Conservation (phyloP, 2,797 vertebrate genomes). For the Poliocrania exsul region DNA sequence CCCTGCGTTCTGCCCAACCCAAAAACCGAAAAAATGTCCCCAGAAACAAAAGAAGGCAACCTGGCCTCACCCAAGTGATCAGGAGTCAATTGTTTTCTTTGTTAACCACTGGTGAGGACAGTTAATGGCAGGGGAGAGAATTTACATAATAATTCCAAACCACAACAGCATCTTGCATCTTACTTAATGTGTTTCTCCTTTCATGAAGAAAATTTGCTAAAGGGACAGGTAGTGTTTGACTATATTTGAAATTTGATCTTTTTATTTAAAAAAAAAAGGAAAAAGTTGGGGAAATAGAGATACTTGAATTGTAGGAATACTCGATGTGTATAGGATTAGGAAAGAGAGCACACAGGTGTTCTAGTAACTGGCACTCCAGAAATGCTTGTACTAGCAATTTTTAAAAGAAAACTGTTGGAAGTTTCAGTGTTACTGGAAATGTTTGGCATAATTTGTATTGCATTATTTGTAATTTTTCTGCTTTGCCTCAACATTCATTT, state of each 20-base stretch:
- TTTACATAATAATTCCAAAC: too few relatives aligned
- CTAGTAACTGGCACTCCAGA: background rate
- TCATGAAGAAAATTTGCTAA: background rate
- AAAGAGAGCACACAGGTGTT: background rate
- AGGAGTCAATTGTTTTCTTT: too few relatives aligned
- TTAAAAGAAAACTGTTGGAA: background rate
- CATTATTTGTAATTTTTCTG: background rate
- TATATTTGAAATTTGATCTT: background rate
- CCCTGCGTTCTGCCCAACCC: too few relatives aligned
- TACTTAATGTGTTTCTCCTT: background rate
- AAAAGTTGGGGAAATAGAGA: background rate
- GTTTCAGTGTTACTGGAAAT: background rate
- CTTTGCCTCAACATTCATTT: background rate
- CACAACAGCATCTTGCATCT: background rate
- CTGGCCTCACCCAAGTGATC: too few relatives aligned
- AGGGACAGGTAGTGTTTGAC: background rate
- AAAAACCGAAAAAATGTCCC: too few relatives aligned
- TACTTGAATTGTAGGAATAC: background rate
- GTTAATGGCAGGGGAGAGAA: too few relatives aligned
- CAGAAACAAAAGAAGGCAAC: too few relatives aligned
- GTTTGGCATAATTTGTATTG: background rate
- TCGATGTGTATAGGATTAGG: background rate
- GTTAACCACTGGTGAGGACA: too few relatives aligned
- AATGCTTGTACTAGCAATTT: background rate
- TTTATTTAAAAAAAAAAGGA: background rate